Base-by-base conservation (phyloP, 2,888 invertebrate genomes). In the Chaitophorus viminalis region DNA sequence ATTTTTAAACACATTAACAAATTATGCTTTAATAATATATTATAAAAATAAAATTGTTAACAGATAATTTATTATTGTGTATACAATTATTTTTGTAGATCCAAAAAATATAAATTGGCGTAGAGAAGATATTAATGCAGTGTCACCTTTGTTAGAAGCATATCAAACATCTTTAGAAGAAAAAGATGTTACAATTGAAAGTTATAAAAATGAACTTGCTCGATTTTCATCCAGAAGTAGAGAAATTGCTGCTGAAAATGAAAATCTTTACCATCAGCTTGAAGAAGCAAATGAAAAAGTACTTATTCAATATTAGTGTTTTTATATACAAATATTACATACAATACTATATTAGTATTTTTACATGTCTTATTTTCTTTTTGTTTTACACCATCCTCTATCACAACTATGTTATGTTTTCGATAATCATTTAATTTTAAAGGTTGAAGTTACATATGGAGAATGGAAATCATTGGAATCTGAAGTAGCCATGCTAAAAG, bases 161-260 rank as follows among this genome's bases (percentile, higher is more conserved):
- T 96, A 96, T 90, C 95, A 96, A 91, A 96, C 96, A 90, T 95
- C 95, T 89, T 91, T 96, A 0, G 93, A 93, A 90, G 96, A 96
- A 90, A 96, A 96, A 91, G 95, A 95, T 88, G 93, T 93, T 72
- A 93, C 96, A 0, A 94, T 96, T 79, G 91, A 92, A 31, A 94
- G 94, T 90, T 96, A 95, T 89, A 95, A 94, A 90, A 93, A 93
- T 70, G 95, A 95, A 91, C 93, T 96, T 89, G 94, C 94, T 89
- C 92, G 92, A 31, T 95, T 96, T 84, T 94, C 95, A 65, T 94
- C 94, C n/a, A 94, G 94, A 90, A 92, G 95, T 1, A 95, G 95
- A 91, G 93, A 94, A 89, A 93, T 96, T 0, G 92, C 95, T 0
- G 92, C 92, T 25, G 96, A 96, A 90, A 96, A 96, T 91, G 95